Conservation (phyloP, 2,888 invertebrate genomes). For the Leucophenga montana region DNA sequence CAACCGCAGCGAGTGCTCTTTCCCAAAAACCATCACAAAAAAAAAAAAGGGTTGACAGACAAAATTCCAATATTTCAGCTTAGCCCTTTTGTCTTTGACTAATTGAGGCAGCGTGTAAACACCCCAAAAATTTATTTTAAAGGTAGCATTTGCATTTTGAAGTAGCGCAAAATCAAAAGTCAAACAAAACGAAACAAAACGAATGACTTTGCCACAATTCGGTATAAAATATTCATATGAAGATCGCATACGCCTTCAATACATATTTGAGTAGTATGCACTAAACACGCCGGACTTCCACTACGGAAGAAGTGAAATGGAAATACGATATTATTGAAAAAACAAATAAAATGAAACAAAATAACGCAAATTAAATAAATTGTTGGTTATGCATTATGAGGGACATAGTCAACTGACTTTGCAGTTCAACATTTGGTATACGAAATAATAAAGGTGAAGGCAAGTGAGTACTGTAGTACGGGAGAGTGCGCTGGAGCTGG, state of each 20-base stretch:
- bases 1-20: conserved; percentile 27
- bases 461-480: too few species aligned
- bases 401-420: conserved; percentile 67
- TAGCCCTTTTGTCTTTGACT: background rate
- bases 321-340: conserved; percentile 2
- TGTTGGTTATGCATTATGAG: conserved; percentile 59
- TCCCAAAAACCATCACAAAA: background rate
- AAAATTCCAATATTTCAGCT: too few species aligned
- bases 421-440: conserved; percentile 35
- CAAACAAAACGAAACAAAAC: background rate
- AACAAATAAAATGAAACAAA: conserved; percentile 37
- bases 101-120: conserved; percentile 10
- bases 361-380: conserved; percentile 65
- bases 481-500: background rate
- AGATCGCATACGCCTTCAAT: background rate
- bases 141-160: background rate
- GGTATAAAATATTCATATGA: background rate
- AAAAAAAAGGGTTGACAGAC: conserved; percentile 53
- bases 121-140: background rate
- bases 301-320: background rate
- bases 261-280: background rate
- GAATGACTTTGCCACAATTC: background rate
- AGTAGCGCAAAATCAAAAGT: background rate
- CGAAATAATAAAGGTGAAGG: background rate
- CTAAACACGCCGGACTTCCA: too few species aligned